A percentile compares a stretch with the other conserved stretches of the same genome.
phyloP scores from a whole-genome alignment of 1,140 invertebrate species.

The Drosophila teissieri region DNA sequence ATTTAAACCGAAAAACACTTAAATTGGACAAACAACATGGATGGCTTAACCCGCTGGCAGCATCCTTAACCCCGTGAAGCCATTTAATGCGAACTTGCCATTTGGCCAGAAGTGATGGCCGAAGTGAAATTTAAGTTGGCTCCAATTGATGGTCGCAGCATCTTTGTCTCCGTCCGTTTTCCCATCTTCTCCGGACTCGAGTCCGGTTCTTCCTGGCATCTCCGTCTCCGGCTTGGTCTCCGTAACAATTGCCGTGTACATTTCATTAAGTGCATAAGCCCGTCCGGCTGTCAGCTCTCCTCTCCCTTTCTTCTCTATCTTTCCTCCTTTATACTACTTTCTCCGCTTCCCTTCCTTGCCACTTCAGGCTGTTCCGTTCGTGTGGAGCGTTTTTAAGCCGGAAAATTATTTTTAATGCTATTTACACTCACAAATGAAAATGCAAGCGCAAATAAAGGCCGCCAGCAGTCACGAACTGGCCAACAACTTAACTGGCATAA shows the following conservation, averaged over 20 bases:
- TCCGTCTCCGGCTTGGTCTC: slow-evolving; percentile 17
- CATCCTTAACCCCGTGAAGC: slow-evolving; percentile 32
- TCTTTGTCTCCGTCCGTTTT: slow-evolving; percentile 31
- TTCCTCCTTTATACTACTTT: background rate
- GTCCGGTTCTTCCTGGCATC: slow-evolving; percentile 10
- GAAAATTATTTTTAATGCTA: slow-evolving; percentile 81
- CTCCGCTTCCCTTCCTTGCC: background rate
- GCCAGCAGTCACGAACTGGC: slow-evolving; percentile 68
- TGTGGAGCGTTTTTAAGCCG: slow-evolving; percentile 67
- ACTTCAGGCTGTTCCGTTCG: background rate
- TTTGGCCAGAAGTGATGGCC: slow-evolving; percentile 43
- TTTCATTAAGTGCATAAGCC: slow-evolving; percentile 82
- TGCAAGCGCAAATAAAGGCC: slow-evolving; percentile 75
- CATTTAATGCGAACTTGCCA: slow-evolving; percentile 61
- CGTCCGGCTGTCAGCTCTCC: slow-evolving; percentile 69
- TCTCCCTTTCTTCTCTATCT: background rate
- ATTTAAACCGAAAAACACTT: slow-evolving; percentile 49
- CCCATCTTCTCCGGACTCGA: slow-evolving; percentile 9
- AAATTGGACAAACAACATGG: slow-evolving; percentile 52
- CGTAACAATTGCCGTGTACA: slow-evolving; percentile 78
- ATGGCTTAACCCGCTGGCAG: slow-evolving; percentile 24
- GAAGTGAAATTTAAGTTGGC: slow-evolving; percentile 69
- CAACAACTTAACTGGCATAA: slow-evolving; percentile 67
- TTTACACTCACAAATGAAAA: slow-evolving; percentile 80
- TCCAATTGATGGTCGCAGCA: slow-evolving; percentile 67